phyloP scores from a whole-genome alignment of 2,797 vertebrate species.

The Hyperoplus immaculatus region DNA sequence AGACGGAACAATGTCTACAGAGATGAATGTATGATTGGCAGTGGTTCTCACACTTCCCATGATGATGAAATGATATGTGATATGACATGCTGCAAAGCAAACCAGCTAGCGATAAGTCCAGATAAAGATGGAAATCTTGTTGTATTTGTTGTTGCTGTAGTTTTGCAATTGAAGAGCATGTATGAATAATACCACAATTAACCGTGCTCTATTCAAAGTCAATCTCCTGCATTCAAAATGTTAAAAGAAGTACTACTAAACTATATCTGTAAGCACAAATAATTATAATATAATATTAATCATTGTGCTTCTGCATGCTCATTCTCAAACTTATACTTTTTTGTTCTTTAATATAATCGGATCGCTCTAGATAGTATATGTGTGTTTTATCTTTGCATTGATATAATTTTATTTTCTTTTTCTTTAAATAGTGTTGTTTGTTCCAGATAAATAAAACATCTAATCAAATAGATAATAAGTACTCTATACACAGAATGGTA shows the following conservation, averaged over 20 bases:
- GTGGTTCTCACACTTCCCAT: neutral
- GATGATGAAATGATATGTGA: neutral
- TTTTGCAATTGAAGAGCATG: neutral
- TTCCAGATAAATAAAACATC: no score
- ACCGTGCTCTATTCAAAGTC: neutral
- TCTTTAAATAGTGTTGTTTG: no score
- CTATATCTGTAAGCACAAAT: neutral
- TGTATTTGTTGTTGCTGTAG: neutral
- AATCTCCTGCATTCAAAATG: neutral
- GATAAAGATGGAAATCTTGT: neutral
- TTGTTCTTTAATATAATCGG: no score
- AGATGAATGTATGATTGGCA: neutral
- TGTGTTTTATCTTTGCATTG: no score
- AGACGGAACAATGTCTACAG: neutral
- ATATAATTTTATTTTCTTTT: no score
- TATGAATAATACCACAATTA: neutral
- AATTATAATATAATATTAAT: no score
- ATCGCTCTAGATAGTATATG: no score
- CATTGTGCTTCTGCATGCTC: no score
- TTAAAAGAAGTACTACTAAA: neutral
- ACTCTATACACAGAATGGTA: no score
- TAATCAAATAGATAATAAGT: no score
- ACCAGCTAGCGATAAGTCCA: neutral
- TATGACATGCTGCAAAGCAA: neutral
- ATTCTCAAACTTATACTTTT: no score